Conservation (phyloP, 2,797 vertebrate species). For the Mormyrops attenuatus region DNA sequence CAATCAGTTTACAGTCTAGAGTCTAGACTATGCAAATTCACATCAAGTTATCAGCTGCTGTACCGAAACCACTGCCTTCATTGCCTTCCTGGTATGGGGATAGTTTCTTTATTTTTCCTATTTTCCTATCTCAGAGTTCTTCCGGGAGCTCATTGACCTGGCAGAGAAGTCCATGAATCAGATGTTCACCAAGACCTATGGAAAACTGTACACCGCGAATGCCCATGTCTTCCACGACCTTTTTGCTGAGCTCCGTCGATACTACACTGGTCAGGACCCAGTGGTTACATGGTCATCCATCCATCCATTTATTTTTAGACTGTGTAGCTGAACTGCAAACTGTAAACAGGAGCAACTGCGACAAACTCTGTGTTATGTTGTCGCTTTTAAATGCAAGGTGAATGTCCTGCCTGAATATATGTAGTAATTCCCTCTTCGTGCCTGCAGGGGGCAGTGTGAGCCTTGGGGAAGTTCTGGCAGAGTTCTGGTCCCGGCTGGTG, state of each 20-base stretch:
- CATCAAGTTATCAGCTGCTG: neutral
- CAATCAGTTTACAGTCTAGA: neutral
- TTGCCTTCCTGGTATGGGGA: neutral
- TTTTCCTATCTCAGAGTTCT: slow-evolving; percentile 64
- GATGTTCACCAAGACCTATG: slow-evolving; percentile 83
- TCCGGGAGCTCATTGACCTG: slow-evolving; percentile 74
- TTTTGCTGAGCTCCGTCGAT: slow-evolving; percentile 75
- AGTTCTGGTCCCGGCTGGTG: slow-evolving; percentile 80
- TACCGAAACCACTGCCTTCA: neutral
- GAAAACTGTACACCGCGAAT: slow-evolving; percentile 77
- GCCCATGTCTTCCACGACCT: slow-evolving; percentile 75
- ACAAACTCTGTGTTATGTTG: neutral
- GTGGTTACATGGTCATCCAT: slow-evolving; percentile 19
- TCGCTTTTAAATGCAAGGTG: neutral
- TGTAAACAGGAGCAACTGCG: neutral
- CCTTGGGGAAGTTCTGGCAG: slow-evolving; percentile 73
- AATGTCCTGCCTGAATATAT: neutral
- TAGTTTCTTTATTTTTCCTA: neutral
- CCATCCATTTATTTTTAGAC: neutral
- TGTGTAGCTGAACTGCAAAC: neutral
- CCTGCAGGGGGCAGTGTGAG: slow-evolving; percentile 65
- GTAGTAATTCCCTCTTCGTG: neutral
- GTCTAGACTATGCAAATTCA: neutral
- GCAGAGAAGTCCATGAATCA: slow-evolving; percentile 79
- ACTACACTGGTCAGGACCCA: slow-evolving; percentile 62